Conservation (phyloP, 2,797 vertebrate species). For the Ceryle rudis region DNA sequence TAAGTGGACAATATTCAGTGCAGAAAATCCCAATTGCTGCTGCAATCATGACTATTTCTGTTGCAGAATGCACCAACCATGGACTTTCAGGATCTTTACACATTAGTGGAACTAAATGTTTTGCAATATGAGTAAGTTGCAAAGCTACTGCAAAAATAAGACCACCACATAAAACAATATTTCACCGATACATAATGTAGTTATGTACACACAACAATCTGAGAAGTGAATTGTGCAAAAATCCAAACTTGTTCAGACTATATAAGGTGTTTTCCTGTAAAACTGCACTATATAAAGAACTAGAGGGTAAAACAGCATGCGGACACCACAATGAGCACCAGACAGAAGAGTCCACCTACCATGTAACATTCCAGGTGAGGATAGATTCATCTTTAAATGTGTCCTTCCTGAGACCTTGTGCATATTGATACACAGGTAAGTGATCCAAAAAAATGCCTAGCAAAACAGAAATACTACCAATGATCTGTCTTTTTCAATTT, state of each 20-base stretch:
- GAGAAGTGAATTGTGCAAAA: background rate
- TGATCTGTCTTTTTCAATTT: background rate
- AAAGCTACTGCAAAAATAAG: background rate
- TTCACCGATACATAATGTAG: background rate
- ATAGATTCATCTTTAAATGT: background rate
- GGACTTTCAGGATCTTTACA: background rate
- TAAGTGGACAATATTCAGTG: background rate
- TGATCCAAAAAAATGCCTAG: background rate
- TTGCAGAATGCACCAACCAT: background rate
- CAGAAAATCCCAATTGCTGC: background rate
- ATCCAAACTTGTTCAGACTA: accelerated
- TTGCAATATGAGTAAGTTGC: background rate
- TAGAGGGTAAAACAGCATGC: background rate
- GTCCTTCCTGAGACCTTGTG: background rate
- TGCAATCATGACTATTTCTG: accelerated
- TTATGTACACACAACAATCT: accelerated
- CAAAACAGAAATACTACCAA: background rate
- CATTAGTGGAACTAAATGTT: background rate
- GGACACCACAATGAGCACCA: accelerated
- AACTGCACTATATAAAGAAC: background rate
- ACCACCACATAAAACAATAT: background rate
- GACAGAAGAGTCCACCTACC: constrained; percentile 25
- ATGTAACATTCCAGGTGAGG: background rate
- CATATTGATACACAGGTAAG: background rate
- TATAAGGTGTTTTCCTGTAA: background rate